A percentile compares a stretch with the other conserved stretches of the same genome.
Evolutionary conservation across 2,113 vertebrate species (phyloP).

Genomic region (Pristiophorus japonicus): DNA sequence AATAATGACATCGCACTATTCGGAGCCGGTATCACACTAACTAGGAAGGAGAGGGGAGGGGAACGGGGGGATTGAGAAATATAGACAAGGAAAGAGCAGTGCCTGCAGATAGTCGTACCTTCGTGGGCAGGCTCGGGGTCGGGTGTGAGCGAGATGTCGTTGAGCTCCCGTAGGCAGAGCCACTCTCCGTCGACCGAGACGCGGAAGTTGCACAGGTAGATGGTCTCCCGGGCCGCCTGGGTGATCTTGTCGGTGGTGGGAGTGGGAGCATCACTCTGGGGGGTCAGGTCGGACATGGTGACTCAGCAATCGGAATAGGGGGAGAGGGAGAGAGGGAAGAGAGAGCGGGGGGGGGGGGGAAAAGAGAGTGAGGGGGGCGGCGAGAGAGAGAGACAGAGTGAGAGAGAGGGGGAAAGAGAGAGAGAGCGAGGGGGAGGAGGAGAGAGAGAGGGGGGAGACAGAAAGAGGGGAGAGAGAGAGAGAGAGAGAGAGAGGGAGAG

Average conservation of each 20-base stretch:
- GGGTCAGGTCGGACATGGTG: conserved; percentile 98
- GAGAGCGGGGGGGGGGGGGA: no score
- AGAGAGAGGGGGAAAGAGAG: no score
- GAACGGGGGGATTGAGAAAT: background rate
- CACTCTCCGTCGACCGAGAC: conserved; percentile 98
- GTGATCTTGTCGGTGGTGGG: conserved; percentile 99
- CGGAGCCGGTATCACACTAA: background rate
- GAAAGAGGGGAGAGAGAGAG: no score
- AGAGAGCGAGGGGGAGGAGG: no score
- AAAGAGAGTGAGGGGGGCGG: no score
- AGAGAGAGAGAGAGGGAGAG: no score
- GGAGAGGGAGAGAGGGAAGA: no score
- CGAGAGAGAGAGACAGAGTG: no score
- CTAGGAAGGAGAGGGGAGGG: background rate
- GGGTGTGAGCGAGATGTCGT: conserved; percentile 97
- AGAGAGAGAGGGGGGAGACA: no score
- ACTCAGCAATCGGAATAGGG: no score
- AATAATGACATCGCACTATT: background rate
- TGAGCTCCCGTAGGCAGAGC: conserved; percentile 95
- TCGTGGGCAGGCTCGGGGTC: conserved; percentile 95
- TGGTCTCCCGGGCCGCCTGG: conserved; percentile 97
- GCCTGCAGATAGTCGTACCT: conserved; percentile 60
- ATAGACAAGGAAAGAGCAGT: background rate
- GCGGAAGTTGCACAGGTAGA: conserved; percentile 99
- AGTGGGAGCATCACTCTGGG: conserved; percentile 93